phyloP scores from a whole-genome alignment of 2,888 invertebrate genomes.

The Smittia aterrima region DNA sequence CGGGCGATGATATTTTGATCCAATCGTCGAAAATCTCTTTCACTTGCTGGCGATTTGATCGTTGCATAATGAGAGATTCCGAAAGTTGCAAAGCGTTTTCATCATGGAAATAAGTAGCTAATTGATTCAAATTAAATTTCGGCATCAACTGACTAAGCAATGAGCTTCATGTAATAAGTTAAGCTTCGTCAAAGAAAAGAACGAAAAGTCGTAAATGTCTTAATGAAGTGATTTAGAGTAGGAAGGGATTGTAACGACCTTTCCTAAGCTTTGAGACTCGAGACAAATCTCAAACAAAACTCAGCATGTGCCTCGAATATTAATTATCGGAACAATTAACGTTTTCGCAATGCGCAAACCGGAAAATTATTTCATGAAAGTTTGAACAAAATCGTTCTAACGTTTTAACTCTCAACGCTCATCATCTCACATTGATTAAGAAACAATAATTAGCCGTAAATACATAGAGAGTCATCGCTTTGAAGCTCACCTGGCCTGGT shows the following conservation, averaged over 20 bases:
- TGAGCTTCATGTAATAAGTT: neutral
- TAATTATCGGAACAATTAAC: neutral
- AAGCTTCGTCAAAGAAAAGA: neutral
- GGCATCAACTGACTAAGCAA: neutral
- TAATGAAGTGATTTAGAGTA: too few species aligned
- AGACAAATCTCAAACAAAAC: neutral
- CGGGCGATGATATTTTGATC: too few species aligned
- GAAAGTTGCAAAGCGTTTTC: too few species aligned
- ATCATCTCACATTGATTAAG: neutral
- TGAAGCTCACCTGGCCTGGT: slow-evolving; percentile 71
- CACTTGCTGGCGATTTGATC: too few species aligned
- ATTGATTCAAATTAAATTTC: neutral
- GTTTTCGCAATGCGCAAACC: neutral
- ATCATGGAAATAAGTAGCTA: neutral
- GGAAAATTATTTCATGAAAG: neutral
- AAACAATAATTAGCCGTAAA: neutral
- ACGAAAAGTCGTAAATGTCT: too few species aligned
- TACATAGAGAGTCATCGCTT: neutral
- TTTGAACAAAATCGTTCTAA: neutral
- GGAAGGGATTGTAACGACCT: neutral
- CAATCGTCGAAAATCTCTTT: too few species aligned
- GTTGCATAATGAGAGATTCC: too few species aligned
- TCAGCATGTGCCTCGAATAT: neutral
- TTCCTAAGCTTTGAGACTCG: too few species aligned
- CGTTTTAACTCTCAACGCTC: neutral